A percentile compares a stretch with the other conserved stretches of the same genome.
Evolutionary conservation across 2,113 vertebrate genomes (phyloP).

Genomic region (Barnardius zonarius): DNA sequence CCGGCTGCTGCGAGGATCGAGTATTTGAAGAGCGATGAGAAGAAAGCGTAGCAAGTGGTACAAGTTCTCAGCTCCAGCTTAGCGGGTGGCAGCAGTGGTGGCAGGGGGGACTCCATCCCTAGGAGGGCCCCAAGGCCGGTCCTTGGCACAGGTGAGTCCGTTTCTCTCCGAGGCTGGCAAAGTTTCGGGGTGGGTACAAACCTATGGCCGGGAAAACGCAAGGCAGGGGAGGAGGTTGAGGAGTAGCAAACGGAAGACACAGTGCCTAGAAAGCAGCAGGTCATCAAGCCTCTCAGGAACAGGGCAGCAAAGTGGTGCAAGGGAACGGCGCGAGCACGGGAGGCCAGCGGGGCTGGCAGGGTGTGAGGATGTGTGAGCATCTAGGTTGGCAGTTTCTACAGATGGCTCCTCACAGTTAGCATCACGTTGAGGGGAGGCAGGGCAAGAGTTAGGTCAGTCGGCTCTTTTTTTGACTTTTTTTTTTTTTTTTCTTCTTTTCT

Average conservation of each 20-base stretch:
- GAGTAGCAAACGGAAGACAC: constrained; percentile 54
- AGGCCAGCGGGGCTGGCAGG: not conserved
- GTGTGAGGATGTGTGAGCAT: constrained; percentile 3
- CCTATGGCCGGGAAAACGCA: constrained; percentile 5
- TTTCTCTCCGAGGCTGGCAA: constrained; percentile 17
- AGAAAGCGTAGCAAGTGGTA: constrained; percentile 11
- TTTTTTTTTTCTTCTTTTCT: constrained; percentile 18
- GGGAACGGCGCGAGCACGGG: not conserved
- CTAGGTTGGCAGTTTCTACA: constrained; percentile 18
- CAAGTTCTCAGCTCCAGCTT: constrained; percentile 34
- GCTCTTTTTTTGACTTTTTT: not conserved
- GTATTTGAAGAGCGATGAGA: not conserved
- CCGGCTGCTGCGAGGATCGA: constrained; percentile 9
- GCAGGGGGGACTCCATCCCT: not conserved
- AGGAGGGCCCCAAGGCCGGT: not conserved
- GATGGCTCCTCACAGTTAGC: constrained; percentile 29
- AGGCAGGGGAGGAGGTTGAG: not conserved
- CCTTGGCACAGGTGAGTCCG: not conserved
- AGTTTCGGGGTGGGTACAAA: not conserved
- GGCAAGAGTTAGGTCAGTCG: not conserved
- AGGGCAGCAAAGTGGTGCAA: constrained; percentile 28
- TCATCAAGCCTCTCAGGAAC: constrained; percentile 39
- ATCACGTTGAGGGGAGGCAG: constrained; percentile 21
- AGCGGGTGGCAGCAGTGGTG: not conserved
- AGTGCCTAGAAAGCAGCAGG: constrained; percentile 49